Percentiles rank a stretch among this genome's conserved stretches.
phyloP scores from a whole-genome alignment of 2,797 vertebrate species.

The Hozukius guyotensis region DNA sequence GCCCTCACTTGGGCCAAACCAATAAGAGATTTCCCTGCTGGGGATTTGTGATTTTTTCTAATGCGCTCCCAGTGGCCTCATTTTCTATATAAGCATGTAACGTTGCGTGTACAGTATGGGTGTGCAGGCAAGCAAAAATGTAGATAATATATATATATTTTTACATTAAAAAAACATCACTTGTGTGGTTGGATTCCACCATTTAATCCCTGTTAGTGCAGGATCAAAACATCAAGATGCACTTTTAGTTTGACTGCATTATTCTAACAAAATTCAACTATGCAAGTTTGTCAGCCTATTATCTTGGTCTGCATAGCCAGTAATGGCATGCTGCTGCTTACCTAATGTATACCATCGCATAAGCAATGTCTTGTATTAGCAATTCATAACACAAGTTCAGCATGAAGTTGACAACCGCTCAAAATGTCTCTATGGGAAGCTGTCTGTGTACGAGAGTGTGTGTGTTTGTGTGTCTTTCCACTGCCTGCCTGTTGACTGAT shows the following conservation, averaged over 20 bases:
- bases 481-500: constrained; percentile 40
- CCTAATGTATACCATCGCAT: constrained; percentile 9
- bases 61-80: background rate
- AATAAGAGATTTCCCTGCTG: constrained; percentile 5
- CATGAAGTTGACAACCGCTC: constrained; percentile 30
- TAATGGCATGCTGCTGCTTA: constrained; percentile 32
- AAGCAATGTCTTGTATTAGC: constrained; percentile 30
- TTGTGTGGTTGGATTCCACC: background rate
- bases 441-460: background rate
- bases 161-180: background rate
- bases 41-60: constrained; percentile 18
- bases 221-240: background rate
- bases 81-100: background rate
- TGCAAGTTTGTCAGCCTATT: constrained; percentile 21
- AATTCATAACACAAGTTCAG: constrained; percentile 33
- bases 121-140: background rate
- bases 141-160: no score
- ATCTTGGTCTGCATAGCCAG: background rate
- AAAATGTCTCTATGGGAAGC: constrained; percentile 30
- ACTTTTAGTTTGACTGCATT: background rate
- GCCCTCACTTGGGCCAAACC: background rate
- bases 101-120: background rate
- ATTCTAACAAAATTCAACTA: constrained; percentile 5
- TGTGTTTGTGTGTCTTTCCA: background rate
- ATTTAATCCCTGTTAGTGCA: background rate